Evolutionary conservation across 1,140 invertebrate genomes (phyloP), one percentile per base, ranked within the genome.

Genomic region (Aphelenchoides avenae): DNA sequence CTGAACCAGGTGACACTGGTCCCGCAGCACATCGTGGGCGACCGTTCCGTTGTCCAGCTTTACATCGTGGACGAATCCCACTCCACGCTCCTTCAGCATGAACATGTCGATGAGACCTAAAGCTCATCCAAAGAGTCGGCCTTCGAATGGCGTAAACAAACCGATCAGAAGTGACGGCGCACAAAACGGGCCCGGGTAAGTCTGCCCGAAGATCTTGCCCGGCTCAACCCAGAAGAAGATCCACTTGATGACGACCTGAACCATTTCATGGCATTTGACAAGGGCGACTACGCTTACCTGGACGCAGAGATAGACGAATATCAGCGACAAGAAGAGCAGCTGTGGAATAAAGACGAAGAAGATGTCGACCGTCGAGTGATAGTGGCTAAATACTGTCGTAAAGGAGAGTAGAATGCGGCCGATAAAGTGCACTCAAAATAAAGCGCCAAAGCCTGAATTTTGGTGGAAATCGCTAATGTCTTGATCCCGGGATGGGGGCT

Each of bases 301-400:
- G 24, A 66, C 44, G 29, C 70, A 72, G 9, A 97, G 85, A 81
- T 94, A 97, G 39, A 87, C 85, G 83, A 97, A 97, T 30, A 96
- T 84, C 26, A 87, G 83, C 20, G 86, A 71, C 37, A 97, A 81
- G 81, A 97, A 95, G 30, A 97, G 78, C 5, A 95, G 77, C 81
- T 95, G 89, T 5, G 93, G 93, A 46, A 96, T 78, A 78, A 95
- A 96, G 79, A 94, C 89, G 66, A 90, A 83, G 56, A 94, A 70
- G 40, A 97, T 86, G 72, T 86, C 50, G 86, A 80, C 42, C n/a
- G 50, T 20, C 1, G 71, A 74, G 31, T 48, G 30, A 29, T 41
- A 50, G 39, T 76, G 70, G 37, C 71, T 71, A 41, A 55, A 53
- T 57, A 41, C 20, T 22, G 46, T n/a, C 30, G 34, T 13, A n/a